Base-by-base conservation (phyloP, 2,113 vertebrate species). In the Mirza zaza region DNA sequence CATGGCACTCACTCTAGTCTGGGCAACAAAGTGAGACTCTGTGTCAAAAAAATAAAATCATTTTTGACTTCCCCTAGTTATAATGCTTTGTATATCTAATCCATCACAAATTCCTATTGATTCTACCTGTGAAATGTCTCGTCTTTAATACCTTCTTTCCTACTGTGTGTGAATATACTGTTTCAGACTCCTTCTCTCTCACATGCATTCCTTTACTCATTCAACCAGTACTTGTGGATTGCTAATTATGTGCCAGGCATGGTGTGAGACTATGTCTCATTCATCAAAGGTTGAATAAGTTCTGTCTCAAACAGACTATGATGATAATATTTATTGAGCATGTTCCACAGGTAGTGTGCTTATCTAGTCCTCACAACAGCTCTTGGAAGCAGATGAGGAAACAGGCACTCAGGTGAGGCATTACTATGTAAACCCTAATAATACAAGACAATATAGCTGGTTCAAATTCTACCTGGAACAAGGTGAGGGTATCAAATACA, bases 321-420 rank as follows among this genome's bases (percentile, higher is more conserved):
- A 11, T 32, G 32, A 48, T 84, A 32, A 52, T 25, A 32, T 80
- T 91, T 50, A 77, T 29, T 32, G 52, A 59, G 29, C n/a, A n/a
- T 63, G 25, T 45, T 25, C 25, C 32, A 10, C 70, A 57, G 34
- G 32, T 21, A 71, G 23, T 48, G 25, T 85, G 34, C 13, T 83
- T n/a, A 61, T 76, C 82, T 55, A 67, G 29, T 86, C 67, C 48
- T 73, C 34, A 61, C 8, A 52, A 12, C 11, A 80, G 57, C 50
- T 88, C 52, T 76, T 80, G 77, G 81, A 87, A 94, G 68, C n/a
- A 89, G 70, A 50, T n/a, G 61, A 87, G 61, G 50, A 79, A 85
- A 84, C 29, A 70, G 77, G 23, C 39, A 73, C n/a, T 25, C 75
- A 88, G 80, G 61, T 34, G 45, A 82, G 52, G 80, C 13, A 18